Evolutionary conservation across 2,113 vertebrate species (phyloP), one percentile per base, ranked within the genome.

Genomic region (Oryzias curvinotus): DNA sequence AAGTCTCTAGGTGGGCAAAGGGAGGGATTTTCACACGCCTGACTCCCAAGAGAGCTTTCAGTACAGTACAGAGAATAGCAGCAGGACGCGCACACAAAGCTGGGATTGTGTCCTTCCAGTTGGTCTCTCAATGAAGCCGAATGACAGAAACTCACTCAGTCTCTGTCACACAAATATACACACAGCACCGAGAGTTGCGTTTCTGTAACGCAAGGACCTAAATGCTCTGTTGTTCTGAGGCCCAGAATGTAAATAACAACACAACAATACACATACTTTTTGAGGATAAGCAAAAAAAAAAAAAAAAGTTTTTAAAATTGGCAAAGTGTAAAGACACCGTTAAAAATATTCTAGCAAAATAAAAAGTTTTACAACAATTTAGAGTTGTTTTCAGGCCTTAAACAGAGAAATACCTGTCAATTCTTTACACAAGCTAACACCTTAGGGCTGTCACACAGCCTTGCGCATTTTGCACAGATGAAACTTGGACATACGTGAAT

Each of bases 11-110:
- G 81, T 86, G 78, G 72, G 79, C 82, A 77, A 36, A 63, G 85
- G 85, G 85, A 77, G 78, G 83, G 84, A 88, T 87, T 90, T 89
- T 91, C 88, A 90, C 87, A 90, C 80, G 85, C 79, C 78, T 82
- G 57, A 45, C 73, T 86, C 88, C 86, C 77, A 70, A 78, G 81
- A 80, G 80, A 58, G 78, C 85, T 80, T 88, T 91, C 86, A 85
- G 86, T 88, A 88, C 89, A 89, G 91, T 90, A 87, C 81, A 75
- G 81, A 77, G 83, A 78, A 72, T 72, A 80, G 83, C 85, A 86
- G 78, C 78, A 78, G 77, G 77, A 75, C 75, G 66, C 36, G 55
- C 21, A 71, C 75, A 89, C 90, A 91, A 88, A 88, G 68, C 70
- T 23, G 65, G 73, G 65, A 87, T 87, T 89, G 90, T 92, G 71